Conservation (phyloP, 2,113 vertebrate genomes). For the Clupea harengus region DNA sequence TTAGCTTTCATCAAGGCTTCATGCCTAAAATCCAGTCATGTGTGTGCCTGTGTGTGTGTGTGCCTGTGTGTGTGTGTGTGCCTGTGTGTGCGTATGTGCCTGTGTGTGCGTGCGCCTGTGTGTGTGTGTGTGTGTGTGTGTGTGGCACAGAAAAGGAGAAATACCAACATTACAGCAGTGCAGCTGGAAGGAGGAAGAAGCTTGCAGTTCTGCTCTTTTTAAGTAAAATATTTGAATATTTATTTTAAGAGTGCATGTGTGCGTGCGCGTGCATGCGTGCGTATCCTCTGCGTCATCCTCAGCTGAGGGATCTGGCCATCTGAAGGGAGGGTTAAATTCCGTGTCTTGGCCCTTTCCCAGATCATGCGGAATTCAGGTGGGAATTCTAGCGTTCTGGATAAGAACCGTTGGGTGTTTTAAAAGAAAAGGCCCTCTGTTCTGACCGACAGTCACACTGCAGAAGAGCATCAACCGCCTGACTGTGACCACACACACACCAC, state of each 20-base stretch:
- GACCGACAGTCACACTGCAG: conserved; percentile 25
- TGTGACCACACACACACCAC: too few species aligned
- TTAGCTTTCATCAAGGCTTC: too few species aligned
- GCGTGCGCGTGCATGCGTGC: neutral
- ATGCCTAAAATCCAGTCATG: too few species aligned
- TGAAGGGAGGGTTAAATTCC: too few species aligned
- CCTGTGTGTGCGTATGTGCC: too few species aligned
- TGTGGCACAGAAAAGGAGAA: too few species aligned
- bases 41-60: neutral
- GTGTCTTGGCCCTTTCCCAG: neutral
- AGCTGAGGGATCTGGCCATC: too few species aligned
- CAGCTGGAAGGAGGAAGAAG: too few species aligned
- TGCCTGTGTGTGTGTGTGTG: neutral
- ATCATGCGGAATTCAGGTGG: conserved; percentile 35
- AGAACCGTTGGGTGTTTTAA: conserved; percentile 27
- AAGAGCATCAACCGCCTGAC: conserved; percentile 34
- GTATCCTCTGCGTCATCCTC: too few species aligned
- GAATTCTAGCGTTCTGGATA: conserved; percentile 33
- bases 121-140: neutral
- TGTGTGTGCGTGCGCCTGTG: too few species aligned
- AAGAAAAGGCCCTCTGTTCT: conserved; percentile 40
- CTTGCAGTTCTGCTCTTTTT: neutral
- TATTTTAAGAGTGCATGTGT: neutral
- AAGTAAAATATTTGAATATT: neutral
- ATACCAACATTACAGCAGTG: too few species aligned